Evolutionary conservation across 2,113 vertebrate species (phyloP).

Genomic region (Sylvilagus bachmani): DNA sequence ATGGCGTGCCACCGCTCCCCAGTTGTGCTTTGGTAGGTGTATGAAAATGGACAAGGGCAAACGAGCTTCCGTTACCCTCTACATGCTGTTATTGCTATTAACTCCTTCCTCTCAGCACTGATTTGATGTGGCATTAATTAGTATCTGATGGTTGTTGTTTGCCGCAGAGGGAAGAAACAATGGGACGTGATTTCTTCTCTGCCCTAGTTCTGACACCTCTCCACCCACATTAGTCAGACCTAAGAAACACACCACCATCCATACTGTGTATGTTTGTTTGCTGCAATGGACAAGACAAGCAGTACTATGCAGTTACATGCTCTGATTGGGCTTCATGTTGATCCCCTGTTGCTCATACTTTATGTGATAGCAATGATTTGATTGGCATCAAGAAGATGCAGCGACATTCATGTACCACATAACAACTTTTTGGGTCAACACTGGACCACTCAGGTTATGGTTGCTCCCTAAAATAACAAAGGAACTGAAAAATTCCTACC

Average conservation of each 20-base stretch:
- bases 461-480: not conserved
- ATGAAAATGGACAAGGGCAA: not conserved
- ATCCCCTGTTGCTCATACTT: not conserved
- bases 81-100: not conserved
- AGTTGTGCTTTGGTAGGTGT: not conserved
- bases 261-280: not conserved
- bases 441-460: not conserved
- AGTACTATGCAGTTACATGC: not conserved
- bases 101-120: not conserved
- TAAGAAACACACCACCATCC: not conserved
- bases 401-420: not conserved
- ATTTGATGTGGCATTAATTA: not conserved
- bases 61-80: not conserved
- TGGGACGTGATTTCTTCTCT: not conserved
- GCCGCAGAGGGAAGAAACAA: not conserved
- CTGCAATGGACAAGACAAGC: not conserved
- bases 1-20: not conserved
- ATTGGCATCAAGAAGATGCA: not conserved
- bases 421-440: too few relatives aligned
- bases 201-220: not conserved
- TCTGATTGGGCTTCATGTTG: not conserved
- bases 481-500: not conserved
- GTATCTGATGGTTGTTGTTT: not conserved
- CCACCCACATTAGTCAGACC: not conserved
- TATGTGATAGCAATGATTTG: not conserved